These are phyloP conservation scores for Lepidocolaptes lacrymiger DNA, from an alignment of 2,797 vertebrate species.

Conservation along the genomic window DNA sequence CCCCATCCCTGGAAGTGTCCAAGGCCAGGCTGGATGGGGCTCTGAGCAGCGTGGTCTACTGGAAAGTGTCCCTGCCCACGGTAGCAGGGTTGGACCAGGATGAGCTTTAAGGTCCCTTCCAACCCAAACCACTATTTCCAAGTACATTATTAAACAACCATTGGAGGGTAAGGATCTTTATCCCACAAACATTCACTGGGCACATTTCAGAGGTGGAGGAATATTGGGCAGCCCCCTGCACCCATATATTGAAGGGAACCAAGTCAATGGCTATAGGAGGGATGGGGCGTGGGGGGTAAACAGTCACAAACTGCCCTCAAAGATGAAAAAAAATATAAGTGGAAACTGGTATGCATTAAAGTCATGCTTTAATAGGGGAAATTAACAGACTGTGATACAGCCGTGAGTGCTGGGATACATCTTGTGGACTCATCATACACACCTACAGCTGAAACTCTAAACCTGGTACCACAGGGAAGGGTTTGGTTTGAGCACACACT, in stretches of 20 bases:
- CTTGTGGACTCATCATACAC: not conserved
- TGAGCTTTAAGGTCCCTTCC: not conserved
- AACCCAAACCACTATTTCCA: not conserved
- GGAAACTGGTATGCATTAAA: not conserved
- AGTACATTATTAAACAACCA: not conserved
- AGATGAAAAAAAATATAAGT: not conserved
- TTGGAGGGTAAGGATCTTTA: rapidly evolving
- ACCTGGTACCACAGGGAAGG: not conserved
- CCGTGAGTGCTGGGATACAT: conserved; percentile 2
- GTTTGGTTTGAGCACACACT: not conserved
- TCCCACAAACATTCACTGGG: not conserved
- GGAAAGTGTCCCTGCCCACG: not conserved
- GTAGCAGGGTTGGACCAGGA: not conserved
- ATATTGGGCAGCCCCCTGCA: not conserved
- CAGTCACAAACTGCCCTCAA: not conserved
- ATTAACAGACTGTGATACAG: not conserved
- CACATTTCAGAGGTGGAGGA: rapidly evolving
- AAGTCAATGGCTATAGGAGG: not conserved
- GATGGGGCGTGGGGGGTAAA: not conserved
- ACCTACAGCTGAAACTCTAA: not conserved
- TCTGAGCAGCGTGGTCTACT: not conserved
- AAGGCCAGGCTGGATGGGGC: not conserved
- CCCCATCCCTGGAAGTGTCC: not conserved
- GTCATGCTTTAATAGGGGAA: conserved; percentile 66
- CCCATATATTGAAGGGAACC: rapidly evolving